A percentile compares a stretch with the other conserved stretches of the same genome.
Conservation (phyloP, 2,888 invertebrate species). For the Unio delphinus region DNA sequence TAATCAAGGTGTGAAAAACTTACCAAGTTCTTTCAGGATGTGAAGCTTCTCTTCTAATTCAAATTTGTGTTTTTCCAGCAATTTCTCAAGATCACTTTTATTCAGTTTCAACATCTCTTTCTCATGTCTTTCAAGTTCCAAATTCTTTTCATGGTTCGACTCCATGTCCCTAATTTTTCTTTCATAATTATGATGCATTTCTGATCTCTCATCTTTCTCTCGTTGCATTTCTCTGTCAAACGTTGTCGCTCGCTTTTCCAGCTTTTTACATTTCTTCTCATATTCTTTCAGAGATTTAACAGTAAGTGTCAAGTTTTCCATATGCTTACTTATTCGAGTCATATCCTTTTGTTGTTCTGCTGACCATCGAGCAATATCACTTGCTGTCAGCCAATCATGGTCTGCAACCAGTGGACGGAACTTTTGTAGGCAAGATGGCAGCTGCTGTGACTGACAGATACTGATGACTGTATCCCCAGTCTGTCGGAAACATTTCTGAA, state of each 20-base stretch:
- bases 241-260: slow-evolving; percentile 51
- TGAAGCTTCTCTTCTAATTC: slow-evolving; percentile 51
- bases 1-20: slow-evolving; percentile 1
- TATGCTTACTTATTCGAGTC: slow-evolving; percentile 59
- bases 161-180: slow-evolving; percentile 57
- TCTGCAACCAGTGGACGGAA: slow-evolving; percentile 58
- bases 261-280: slow-evolving; percentile 49
- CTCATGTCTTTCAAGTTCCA: slow-evolving; percentile 42
- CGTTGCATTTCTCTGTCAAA: slow-evolving; percentile 56
- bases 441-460: slow-evolving; percentile 64
- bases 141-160: slow-evolving; percentile 39
- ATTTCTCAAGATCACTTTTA: slow-evolving; percentile 49
- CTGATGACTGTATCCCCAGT: slow-evolving; percentile 59
- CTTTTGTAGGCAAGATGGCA: slow-evolving; percentile 65
- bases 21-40: slow-evolving; percentile 53
- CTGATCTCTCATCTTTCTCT: slow-evolving; percentile 57
- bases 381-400: slow-evolving; percentile 62
- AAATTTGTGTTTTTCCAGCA: slow-evolving; percentile 43
- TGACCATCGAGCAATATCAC: slow-evolving; percentile 67
- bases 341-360: slow-evolving; percentile 68
- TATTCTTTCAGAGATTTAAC: slow-evolving; percentile 60
- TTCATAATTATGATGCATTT: slow-evolving; percentile 56
- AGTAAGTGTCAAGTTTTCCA: slow-evolving; percentile 50
- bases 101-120: slow-evolving; percentile 42
- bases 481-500: slow-evolving; percentile 65